Conservation (phyloP, 2,113 vertebrate genomes). For the Oryzias celebensis region DNA sequence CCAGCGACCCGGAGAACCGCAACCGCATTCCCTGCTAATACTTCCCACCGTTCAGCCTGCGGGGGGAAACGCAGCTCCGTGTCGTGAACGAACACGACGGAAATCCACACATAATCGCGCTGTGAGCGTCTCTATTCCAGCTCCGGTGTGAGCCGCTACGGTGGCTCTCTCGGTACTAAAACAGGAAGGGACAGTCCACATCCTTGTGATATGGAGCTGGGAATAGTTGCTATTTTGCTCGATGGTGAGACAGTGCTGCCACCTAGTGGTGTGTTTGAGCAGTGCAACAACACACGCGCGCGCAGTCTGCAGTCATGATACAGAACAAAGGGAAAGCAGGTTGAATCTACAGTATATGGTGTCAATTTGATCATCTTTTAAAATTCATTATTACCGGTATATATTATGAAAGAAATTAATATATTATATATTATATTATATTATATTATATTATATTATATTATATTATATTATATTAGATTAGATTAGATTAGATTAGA, state of each 20-base stretch:
- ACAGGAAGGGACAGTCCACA: constrained; percentile 85
- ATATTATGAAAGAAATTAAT: neutral
- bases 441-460: too few relatives aligned
- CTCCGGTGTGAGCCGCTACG: constrained; percentile 71
- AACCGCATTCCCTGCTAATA: constrained; percentile 52
- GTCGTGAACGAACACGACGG: constrained; percentile 40
- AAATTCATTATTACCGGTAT: neutral
- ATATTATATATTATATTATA: too few relatives aligned
- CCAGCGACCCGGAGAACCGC: constrained; percentile 61
- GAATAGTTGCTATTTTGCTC: constrained; percentile 60
- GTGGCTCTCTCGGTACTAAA: constrained; percentile 77
- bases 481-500: too few relatives aligned
- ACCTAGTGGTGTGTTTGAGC: constrained; percentile 72
- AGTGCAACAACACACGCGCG: constrained; percentile 20
- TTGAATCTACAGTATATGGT: neutral
- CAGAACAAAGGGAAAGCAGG: constrained; percentile 42
- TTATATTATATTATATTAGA: too few relatives aligned
- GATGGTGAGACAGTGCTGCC: constrained; percentile 73
- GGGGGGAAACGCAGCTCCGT: constrained; percentile 56
- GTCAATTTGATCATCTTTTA: neutral
- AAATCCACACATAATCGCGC: constrained; percentile 73
- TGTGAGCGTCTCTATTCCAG: constrained; percentile 62
- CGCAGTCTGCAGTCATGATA: neutral
- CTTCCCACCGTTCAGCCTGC: constrained; percentile 26
- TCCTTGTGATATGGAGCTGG: constrained; percentile 74